phyloP scores from a whole-genome alignment of 2,888 invertebrate species.

The Troilus luridus region DNA sequence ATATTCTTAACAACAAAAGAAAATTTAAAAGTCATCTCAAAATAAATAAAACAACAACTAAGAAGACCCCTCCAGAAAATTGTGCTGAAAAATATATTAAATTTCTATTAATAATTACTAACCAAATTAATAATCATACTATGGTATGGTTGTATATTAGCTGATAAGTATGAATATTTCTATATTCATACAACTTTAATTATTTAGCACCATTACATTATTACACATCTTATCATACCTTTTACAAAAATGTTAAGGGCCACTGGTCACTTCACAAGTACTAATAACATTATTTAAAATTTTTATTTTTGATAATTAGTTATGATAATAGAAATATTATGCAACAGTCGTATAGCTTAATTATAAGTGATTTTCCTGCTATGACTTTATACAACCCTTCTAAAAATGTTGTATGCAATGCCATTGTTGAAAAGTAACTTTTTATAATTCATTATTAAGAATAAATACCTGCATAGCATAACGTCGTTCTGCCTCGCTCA shows the following conservation, averaged over 20 bases:
- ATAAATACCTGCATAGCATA: constrained; percentile 65
- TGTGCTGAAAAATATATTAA: neutral
- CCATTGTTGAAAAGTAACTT: neutral
- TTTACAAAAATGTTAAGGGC: no score
- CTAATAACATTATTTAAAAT: no score
- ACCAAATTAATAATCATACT: neutral
- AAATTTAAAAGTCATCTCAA: neutral
- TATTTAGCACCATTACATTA: no score
- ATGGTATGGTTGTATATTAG: neutral
- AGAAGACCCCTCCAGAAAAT: neutral
- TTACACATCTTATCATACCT: no score
- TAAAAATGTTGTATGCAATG: neutral
- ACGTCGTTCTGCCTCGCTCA: constrained; percentile 70
- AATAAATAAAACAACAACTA: neutral
- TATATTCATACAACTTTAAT: no score
- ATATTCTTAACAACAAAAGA: neutral
- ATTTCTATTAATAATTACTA: neutral
- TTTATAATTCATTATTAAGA: neutral
- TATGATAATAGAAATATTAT: neutral
- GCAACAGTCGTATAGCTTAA: neutral
- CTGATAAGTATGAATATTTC: neutral
- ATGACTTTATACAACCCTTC: neutral
- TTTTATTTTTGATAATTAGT: neutral
- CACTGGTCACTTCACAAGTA: no score
- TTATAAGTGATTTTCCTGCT: neutral